Evolutionary conservation across 2,888 invertebrate genomes (phyloP), one percentile per base, ranked within the genome.

Genomic region (Xanthia icteritia): DNA sequence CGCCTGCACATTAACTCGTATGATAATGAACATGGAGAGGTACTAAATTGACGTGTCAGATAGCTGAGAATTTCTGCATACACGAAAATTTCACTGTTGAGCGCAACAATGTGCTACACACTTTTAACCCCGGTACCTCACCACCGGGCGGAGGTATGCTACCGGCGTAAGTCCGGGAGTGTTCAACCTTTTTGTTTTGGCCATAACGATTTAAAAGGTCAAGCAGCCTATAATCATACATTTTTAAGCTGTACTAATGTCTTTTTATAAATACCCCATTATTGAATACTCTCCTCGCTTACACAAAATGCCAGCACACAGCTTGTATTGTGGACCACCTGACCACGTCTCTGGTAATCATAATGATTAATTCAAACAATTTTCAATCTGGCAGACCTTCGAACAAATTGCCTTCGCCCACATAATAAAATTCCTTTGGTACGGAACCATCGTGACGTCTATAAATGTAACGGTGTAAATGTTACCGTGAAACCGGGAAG

Each of bases 341-440:
- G 83, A 84, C 86, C 79, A 83, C 83, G 69, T 72, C 72, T 64
- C 54, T 71, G 36, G 72, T 80, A 78, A 88, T 88, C 73, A 79
- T 77, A 80, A 84, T 87, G 79, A 82, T 86, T 86, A 81, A 85
- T 83, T 82, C 81, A 70, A 80, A 88, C 76, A 84, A 86, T 82
- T 88, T 87, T 86, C 88, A 84, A 86, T 82, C 79, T 76, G 67
- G 75, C 71, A 71, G 73, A 77, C 75, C 79, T 77, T 73, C 72
- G 67, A 79, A 73, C 87, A 84, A 89, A 81, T 87, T 84, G 86
- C 79, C 76, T 60, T 76, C 81, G 81, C 88, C 88, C 86, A 87
- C 86, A 76, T 81, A 77, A 79, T 77, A 86, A 84, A 84, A 84
- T 84, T 73, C 82, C 81, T 74, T 72, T 79, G 1, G 74, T 64